Conservation (phyloP, 2,113 vertebrate genomes). For the Hucho hucho region DNA sequence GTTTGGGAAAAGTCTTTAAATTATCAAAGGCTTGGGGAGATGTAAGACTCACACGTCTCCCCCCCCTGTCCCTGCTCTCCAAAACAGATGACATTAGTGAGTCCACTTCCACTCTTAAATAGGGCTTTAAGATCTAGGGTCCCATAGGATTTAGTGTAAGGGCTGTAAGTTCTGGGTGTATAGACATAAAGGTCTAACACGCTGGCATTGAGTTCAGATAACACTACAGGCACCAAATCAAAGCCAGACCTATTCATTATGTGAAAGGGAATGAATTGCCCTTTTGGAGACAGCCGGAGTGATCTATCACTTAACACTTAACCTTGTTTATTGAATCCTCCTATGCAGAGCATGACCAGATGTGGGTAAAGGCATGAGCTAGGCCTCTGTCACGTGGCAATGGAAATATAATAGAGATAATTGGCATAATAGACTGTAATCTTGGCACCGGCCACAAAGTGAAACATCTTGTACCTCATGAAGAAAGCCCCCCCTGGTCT, state of each 20-base stretch:
- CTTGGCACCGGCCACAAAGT: constrained; percentile 15
- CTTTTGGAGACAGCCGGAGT: constrained; percentile 28
- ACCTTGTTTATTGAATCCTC: constrained; percentile 25
- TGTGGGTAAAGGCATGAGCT: background rate
- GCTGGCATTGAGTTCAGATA: constrained; percentile 18
- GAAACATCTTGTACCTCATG: constrained; percentile 19
- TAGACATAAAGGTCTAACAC: constrained; percentile 22
- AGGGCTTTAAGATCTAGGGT: constrained; percentile 40
- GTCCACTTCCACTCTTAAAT: constrained; percentile 38
- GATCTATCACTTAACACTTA: constrained; percentile 26
- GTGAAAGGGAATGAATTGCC: constrained; percentile 38
- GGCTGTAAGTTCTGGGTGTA: constrained; percentile 36
- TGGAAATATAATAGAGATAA: constrained; percentile 6
- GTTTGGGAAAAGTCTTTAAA: constrained; percentile 65
- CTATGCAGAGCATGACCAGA: background rate
- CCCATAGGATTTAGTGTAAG: constrained; percentile 20
- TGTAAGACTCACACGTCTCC: constrained; percentile 51
- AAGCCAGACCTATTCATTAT: constrained; percentile 35
- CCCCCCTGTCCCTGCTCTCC: constrained; percentile 50
- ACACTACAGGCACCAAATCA: constrained; percentile 34
- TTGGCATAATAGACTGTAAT: constrained; percentile 23
- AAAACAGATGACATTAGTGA: constrained; percentile 59
- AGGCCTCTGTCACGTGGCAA: constrained; percentile 4
- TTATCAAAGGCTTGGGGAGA: constrained; percentile 67
- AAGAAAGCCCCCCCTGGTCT: constrained; percentile 10